A percentile compares a stretch with the other conserved stretches of the same genome.
Conservation (phyloP, 2,888 invertebrate species). For the Crematogaster levior region DNA sequence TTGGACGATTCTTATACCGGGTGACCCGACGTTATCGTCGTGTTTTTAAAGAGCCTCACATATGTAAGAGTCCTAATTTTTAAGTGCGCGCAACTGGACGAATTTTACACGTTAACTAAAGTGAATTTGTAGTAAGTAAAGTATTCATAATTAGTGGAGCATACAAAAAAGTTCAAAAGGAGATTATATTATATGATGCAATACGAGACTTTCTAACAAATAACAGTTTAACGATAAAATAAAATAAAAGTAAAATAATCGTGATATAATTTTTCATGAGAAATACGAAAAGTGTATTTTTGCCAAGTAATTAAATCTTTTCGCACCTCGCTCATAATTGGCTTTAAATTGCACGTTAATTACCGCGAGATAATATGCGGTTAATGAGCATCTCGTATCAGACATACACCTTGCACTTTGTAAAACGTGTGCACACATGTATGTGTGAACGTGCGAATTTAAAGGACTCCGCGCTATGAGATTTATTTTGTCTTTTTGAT, state of each 20-base stretch:
- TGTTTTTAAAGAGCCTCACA: too few species aligned
- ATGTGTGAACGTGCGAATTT: neutral
- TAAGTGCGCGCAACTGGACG: neutral
- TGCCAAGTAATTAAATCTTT: conserved; percentile 29
- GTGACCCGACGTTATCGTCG: neutral
- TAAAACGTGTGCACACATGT: neutral
- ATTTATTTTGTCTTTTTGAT: neutral
- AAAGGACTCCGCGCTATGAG: neutral
- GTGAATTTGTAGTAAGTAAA: neutral
- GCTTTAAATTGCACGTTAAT: conserved; percentile 29
- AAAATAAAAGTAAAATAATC: too few species aligned
- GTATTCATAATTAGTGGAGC: neutral
- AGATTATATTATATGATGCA: neutral
- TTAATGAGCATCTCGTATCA: conserved; percentile 15
- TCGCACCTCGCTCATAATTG: conserved; percentile 28
- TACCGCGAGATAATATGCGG: conserved; percentile 11
- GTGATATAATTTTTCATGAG: neutral
- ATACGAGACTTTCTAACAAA: neutral
- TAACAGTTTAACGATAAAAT: neutral
- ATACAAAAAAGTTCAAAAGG: neutral
- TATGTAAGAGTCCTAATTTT: neutral
- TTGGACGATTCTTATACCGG: conserved; percentile 1
- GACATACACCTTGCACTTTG: conserved; percentile 9
- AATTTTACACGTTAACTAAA: neutral
- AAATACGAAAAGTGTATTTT: neutral